These are phyloP conservation scores for Coronaproctus castanopsis DNA, from an alignment of 2,888 invertebrate genomes.

Conservation along the genomic window DNA sequence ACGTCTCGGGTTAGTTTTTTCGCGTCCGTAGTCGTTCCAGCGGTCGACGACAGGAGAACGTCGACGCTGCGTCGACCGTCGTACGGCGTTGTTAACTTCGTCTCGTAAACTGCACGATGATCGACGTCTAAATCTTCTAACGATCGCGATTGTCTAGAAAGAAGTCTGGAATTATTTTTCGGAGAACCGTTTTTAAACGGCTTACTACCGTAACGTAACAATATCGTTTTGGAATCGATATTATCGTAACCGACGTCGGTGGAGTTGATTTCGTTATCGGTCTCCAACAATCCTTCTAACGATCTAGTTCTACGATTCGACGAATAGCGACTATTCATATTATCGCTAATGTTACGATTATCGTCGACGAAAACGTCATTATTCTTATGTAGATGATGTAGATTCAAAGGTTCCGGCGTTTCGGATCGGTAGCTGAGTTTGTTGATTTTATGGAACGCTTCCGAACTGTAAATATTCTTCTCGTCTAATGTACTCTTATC, in stretches of 20 bases:
- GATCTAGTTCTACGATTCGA: slow-evolving; percentile 32
- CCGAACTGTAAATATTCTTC: slow-evolving; percentile 50
- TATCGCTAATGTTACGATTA: slow-evolving; percentile 3
- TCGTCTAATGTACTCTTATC: slow-evolving; percentile 32
- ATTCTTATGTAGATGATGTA: too few species aligned
- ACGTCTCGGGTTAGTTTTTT: slow-evolving; percentile 43
- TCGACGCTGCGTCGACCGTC: slow-evolving; percentile 19
- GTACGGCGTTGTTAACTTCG: slow-evolving; percentile 6
- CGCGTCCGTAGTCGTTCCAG: slow-evolving; percentile 3
- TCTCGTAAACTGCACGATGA: slow-evolving; percentile 2
- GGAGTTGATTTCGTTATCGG: slow-evolving; percentile 1
- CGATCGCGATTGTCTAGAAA: slow-evolving; percentile 65
- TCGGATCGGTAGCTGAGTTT: slow-evolving; percentile 22
- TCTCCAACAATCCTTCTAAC: slow-evolving; percentile 36
- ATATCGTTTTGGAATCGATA: background rate
- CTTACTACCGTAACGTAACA: slow-evolving; percentile 7
- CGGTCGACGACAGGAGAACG: slow-evolving; percentile 10
- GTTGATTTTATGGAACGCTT: slow-evolving; percentile 31
- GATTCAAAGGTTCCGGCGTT: slow-evolving; percentile 24
- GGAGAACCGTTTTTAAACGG: slow-evolving; percentile 1
- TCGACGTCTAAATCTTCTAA: slow-evolving; percentile 51
- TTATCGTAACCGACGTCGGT: background rate
- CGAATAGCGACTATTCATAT: background rate
- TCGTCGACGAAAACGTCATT: too few species aligned
- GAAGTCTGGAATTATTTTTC: slow-evolving; percentile 16